Base-by-base conservation (phyloP, 2,113 vertebrate species). In the Benthochromis sp. region DNA sequence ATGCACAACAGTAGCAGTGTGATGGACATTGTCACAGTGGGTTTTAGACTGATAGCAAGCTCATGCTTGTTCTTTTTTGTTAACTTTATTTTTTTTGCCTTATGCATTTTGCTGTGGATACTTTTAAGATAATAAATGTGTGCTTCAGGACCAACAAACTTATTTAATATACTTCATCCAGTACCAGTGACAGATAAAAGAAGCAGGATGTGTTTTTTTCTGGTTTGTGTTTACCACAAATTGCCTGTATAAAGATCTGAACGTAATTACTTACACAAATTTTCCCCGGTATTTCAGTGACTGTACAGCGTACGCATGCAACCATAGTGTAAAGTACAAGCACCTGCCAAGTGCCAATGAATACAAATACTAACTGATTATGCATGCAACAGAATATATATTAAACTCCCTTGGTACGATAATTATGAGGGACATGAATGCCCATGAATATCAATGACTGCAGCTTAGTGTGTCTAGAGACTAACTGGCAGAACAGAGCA, bases 381-480 rank as follows among this genome's bases (percentile, higher is more conserved):
- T 91, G 85, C 86, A 92, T 94, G 83, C 85, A 81, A 52, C 85
- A 89, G 86, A 92, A 89, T 84, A 59, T 83, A 87, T 90, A 93
- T 93, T 87, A 82, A 90, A 85, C 53, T 90, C 86, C 83, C 85
- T 36, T 71, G 90, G 93, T 85, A 90, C 84, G 76, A 83, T 89
- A 90, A 93, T 94, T 84, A 90, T 89, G 36, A 93, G 40, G 45
- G 50, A 84, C 83, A 86, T 84, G 86, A 59, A 88, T 81, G 43
- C 0, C 71, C 73, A 83, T 94, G 93, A 94, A 94, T 94, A 86
- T 85, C 73, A 94, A 94, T 90, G 38, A 92, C 55, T 82, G 16
- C 50, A 71, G 40, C 16, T 63, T 84, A 83, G 29, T 17, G 53
- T 90, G 81, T 81, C 83, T 52, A 21, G 55, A 47, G 81, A 90